Conservation (phyloP, 2,113 vertebrate genomes). For the Aegithalos caudatus region DNA sequence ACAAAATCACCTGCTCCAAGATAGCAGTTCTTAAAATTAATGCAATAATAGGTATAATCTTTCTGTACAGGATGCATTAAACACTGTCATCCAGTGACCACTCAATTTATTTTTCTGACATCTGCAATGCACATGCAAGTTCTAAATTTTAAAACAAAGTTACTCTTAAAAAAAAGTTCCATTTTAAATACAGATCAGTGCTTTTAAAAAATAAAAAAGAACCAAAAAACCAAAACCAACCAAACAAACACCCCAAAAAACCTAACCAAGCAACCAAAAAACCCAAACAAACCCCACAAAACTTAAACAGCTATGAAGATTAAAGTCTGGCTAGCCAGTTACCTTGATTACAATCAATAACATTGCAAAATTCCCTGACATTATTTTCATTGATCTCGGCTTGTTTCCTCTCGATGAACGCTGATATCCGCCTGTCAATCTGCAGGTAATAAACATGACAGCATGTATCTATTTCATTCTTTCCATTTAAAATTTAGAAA, state of each 20-base stretch:
- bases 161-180: constrained; percentile 14
- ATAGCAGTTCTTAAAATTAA: not conserved
- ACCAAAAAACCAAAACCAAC: not conserved
- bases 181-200: constrained; percentile 20
- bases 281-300: not conserved
- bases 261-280: not conserved
- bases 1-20: not conserved
- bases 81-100: not conserved
- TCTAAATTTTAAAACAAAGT: not conserved
- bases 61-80: not conserved
- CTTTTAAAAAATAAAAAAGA: not conserved
- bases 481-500: constrained; percentile 59
- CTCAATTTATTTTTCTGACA: not conserved
- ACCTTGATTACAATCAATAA: constrained; percentile 99
- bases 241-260: not conserved
- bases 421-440: constrained; percentile 99
- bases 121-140: not conserved
- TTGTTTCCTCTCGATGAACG: constrained; percentile 99
- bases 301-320: constrained; percentile 60
- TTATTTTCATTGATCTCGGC: constrained; percentile 99
- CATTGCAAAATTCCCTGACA: constrained; percentile 99
- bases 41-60: not conserved
- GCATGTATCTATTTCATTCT: constrained; percentile 62
- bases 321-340: constrained; percentile 72
- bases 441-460: constrained; percentile 73